These are phyloP conservation scores for Acrobasis consociella DNA, from an alignment of 2,888 invertebrate species.

Conservation along the genomic window DNA sequence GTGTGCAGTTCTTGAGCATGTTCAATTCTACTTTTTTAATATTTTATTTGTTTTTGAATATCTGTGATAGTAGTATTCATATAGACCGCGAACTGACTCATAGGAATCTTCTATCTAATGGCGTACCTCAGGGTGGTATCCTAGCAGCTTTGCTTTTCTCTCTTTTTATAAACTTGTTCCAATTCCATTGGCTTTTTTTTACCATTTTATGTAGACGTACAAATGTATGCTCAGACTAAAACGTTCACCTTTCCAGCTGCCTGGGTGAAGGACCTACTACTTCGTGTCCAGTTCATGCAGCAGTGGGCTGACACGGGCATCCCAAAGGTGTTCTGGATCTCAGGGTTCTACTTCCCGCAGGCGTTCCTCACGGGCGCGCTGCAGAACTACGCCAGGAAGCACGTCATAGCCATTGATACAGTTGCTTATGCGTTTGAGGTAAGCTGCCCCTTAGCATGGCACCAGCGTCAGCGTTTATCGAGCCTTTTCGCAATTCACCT, in stretches of 20 bases:
- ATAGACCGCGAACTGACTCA: too few species aligned
- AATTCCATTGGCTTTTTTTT: too few species aligned
- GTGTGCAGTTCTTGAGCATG: too few species aligned
- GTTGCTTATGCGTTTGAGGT: constrained; percentile 85
- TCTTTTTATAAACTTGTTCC: background rate
- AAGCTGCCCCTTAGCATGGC: constrained; percentile 5
- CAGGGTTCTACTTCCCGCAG: constrained; percentile 93
- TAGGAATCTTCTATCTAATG: too few species aligned
- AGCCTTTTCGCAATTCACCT: too few species aligned
- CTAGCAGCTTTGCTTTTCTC: background rate
- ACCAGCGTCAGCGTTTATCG: too few species aligned
- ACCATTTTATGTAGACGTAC: too few species aligned
- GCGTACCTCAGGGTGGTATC: too few species aligned
- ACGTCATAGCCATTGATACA: constrained; percentile 89
- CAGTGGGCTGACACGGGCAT: constrained; percentile 87
- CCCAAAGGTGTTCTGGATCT: constrained; percentile 91
- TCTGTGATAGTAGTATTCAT: too few species aligned
- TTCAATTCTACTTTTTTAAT: too few species aligned
- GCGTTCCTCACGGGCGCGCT: constrained; percentile 92
- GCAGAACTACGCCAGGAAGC: constrained; percentile 91
- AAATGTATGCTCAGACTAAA: too few species aligned
- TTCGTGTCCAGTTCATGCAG: constrained; percentile 84
- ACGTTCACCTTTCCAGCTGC: constrained; percentile 69
- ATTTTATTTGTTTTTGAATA: too few species aligned
- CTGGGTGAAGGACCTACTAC: constrained; percentile 85